A percentile compares a stretch with the other conserved stretches of the same genome.
Conservation (phyloP, 2,797 vertebrate genomes). For the Botia almorhae region DNA sequence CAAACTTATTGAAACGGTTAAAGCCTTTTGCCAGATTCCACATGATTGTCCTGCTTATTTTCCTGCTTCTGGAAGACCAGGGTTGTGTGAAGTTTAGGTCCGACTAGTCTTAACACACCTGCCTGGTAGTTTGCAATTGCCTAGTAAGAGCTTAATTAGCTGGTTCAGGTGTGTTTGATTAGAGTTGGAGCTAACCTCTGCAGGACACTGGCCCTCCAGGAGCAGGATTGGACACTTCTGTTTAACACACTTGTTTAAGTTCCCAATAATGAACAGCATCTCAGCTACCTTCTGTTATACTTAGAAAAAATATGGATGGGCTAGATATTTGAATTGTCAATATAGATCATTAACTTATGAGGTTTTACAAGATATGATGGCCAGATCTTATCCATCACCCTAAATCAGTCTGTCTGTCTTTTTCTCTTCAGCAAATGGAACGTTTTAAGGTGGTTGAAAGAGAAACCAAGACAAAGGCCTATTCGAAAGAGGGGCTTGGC, state of each 20-base stretch:
- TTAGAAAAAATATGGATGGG: neutral
- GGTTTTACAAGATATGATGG: neutral
- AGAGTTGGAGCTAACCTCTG: no score
- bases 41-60: neutral
- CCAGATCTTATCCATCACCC: neutral
- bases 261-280: neutral
- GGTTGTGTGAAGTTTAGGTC: no score
- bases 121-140: no score
- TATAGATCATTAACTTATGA: neutral
- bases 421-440: constrained; percentile 89
- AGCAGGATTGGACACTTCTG: no score
- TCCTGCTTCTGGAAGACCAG: neutral
- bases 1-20: constrained; percentile 94
- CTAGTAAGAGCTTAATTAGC: no score
- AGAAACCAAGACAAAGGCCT: constrained; percentile 97
- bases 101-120: no score
- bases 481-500: constrained; percentile 94
- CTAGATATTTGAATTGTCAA: neutral
- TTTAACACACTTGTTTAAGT: neutral
- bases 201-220: no score
- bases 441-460: constrained; percentile 95
- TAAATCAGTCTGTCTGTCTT: neutral
- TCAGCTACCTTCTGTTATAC: neutral
- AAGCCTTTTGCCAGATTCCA: neutral
- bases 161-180: no score